Percentiles rank a stretch among this genome's conserved stretches.
These are phyloP conservation scores for Acanthiza pusilla DNA, from an alignment of 2,797 vertebrate genomes.

Conservation along the genomic window DNA sequence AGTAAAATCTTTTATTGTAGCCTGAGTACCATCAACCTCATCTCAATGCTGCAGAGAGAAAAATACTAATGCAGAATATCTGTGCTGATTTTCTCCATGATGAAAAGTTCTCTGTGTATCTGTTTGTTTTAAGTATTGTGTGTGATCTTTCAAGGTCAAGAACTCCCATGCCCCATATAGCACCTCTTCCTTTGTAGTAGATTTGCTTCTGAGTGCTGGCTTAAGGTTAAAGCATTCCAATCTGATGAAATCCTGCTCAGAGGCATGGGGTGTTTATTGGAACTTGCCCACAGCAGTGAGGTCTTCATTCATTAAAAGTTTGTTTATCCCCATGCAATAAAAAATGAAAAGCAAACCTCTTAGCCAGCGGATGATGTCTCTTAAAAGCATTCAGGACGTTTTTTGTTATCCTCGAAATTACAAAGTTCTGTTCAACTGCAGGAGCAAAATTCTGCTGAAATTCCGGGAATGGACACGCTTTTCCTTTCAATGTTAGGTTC, in stretches of 20 bases:
- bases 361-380: rapidly evolving
- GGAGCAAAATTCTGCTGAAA: not conserved
- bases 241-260: not conserved
- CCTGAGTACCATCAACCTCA: not conserved
- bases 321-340: not conserved
- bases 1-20: not conserved
- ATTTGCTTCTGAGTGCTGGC: not conserved
- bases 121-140: not conserved
- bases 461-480: not conserved
- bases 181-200: not conserved
- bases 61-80: not conserved
- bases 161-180: not conserved
- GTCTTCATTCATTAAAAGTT: not conserved
- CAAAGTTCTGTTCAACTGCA: not conserved
- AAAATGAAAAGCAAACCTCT: not conserved
- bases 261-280: not conserved
- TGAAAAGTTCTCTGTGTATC: not conserved
- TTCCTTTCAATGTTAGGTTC: not conserved
- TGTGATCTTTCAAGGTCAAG: not conserved
- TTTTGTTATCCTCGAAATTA: not conserved
- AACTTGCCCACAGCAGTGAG: not conserved
- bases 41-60: not conserved
- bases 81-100: not conserved
- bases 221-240: not conserved
- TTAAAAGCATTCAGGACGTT: not conserved